phyloP scores from a whole-genome alignment of 2,113 vertebrate species.

The Odocoileus hemionus region DNA sequence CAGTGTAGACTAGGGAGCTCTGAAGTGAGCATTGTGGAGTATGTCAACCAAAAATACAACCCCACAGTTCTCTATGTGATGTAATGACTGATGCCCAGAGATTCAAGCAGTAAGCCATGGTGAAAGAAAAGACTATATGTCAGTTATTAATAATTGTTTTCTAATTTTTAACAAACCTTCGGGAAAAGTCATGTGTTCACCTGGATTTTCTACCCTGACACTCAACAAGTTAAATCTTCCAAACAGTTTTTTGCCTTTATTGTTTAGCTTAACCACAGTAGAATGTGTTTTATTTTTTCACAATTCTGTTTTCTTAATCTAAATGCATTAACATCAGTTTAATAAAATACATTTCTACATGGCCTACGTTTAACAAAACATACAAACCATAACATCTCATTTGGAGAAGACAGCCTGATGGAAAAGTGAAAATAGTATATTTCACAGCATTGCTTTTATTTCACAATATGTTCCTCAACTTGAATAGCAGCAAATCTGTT shows the following conservation, averaged over 20 bases:
- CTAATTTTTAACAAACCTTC: not conserved
- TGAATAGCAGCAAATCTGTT: not conserved
- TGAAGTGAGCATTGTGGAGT: not conserved
- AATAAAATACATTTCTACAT: not conserved
- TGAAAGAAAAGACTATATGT: not conserved
- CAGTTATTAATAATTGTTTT: not conserved
- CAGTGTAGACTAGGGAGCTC: not conserved
- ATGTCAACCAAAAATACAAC: not conserved
- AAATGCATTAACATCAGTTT: not conserved
- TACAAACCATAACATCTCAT: not conserved
- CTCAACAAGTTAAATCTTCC: not conserved
- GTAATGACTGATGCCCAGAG: not conserved
- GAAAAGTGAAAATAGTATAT: not conserved
- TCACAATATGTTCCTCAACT: not conserved
- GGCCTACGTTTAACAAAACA: not conserved
- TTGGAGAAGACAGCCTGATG: not conserved
- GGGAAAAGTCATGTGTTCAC: not conserved
- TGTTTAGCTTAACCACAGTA: not conserved
- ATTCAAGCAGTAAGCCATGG: not conserved
- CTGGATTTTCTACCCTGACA: not conserved
- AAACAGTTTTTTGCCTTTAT: not conserved
- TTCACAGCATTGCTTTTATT: not conserved
- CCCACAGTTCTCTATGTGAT: rapidly evolving
- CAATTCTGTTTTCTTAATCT: not conserved
- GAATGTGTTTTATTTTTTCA: not conserved